Conservation (phyloP, 1,140 invertebrate species). For the Dinoponera quadriceps region DNA sequence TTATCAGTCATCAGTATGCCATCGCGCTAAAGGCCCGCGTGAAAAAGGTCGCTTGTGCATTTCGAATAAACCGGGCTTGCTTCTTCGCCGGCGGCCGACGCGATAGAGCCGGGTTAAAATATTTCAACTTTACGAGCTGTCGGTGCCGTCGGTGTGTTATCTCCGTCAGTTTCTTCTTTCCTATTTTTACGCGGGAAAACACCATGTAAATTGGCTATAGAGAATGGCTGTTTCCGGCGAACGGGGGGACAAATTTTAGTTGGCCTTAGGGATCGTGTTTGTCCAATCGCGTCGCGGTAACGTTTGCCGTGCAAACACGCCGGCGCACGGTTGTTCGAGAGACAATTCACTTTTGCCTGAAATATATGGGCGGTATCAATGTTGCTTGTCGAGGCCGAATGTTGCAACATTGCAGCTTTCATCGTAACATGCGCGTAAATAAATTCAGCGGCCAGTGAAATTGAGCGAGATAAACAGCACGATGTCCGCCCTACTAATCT, state of each 20-base stretch:
- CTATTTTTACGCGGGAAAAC: not conserved
- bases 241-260: not conserved
- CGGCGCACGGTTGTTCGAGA: not conserved
- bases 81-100: conserved; percentile 8
- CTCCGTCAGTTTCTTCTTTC: not conserved
- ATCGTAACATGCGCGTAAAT: not conserved
- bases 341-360: not conserved
- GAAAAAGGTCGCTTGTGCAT: too few species aligned
- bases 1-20: not conserved
- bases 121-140: conserved; percentile 24
- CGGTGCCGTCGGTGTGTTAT: not conserved
- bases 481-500: not conserved
- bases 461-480: not conserved
- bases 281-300: not conserved
- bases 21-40: conserved; percentile 3
- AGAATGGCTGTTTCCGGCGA: not conserved
- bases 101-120: conserved; percentile 34
- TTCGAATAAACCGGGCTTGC: conserved; percentile 14
- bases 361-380: not conserved
- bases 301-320: not conserved
- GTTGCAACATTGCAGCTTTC: not conserved
- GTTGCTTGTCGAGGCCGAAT: too few species aligned
- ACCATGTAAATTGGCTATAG: not conserved
- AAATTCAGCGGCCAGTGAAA: conserved; percentile 6
- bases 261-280: conserved; percentile 18